These are phyloP conservation scores for Meteorus cinctellus DNA, from an alignment of 2,888 invertebrate species.

Conservation along the genomic window DNA sequence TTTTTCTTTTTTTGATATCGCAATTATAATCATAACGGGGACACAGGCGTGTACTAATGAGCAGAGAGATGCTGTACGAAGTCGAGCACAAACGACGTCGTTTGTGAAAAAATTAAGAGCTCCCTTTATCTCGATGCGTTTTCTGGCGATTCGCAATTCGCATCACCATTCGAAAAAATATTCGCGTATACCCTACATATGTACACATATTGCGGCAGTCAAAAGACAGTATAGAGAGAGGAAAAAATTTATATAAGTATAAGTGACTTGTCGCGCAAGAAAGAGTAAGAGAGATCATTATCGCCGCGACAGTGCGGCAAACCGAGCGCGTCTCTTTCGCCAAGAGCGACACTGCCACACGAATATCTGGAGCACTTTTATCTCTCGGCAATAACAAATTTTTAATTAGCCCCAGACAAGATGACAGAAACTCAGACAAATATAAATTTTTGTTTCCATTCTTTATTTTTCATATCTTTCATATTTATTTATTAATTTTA, in stretches of 20 bases:
- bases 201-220: slow-evolving; percentile 13
- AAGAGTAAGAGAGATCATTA: slow-evolving; percentile 32
- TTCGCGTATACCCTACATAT: slow-evolving; percentile 14
- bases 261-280: slow-evolving; percentile 29
- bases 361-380: slow-evolving; percentile 40
- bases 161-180: neutral
- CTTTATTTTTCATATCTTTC: slow-evolving; percentile 23
- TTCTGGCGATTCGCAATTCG: slow-evolving; percentile 27
- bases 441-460: neutral
- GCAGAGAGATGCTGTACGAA: neutral
- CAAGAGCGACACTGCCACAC: neutral
- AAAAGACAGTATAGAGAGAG: neutral
- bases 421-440: slow-evolving; percentile 3
- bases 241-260: slow-evolving; percentile 20
- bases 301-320: slow-evolving; percentile 22
- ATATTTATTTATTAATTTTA: slow-evolving; percentile 42
- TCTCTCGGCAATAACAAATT: slow-evolving; percentile 35
- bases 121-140: slow-evolving; percentile 53
- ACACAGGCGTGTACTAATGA: slow-evolving; percentile 23
- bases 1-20: neutral
- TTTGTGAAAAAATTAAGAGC: slow-evolving; percentile 51
- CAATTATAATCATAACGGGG: slow-evolving; percentile 11
- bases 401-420: slow-evolving; percentile 23
- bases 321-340: slow-evolving; percentile 7
- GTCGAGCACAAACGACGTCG: slow-evolving; percentile 26